Evolutionary conservation across 2,113 vertebrate genomes (phyloP).

Genomic region (Sinocyclocheilus anophthalmus): DNA sequence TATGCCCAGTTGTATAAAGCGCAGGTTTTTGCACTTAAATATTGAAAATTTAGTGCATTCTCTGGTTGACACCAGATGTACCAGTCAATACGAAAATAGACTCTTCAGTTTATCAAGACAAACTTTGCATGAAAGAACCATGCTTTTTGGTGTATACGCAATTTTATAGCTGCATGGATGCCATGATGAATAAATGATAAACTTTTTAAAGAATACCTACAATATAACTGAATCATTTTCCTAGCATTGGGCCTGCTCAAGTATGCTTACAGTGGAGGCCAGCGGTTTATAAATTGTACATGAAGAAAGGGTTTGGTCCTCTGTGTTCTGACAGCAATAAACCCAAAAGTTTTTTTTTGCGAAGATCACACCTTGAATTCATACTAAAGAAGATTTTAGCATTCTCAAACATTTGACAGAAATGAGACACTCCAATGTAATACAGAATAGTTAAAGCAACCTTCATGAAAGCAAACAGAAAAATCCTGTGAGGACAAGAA

Average conservation of each 20-base stretch:
- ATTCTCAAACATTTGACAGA: neutral
- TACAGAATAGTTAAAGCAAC: neutral
- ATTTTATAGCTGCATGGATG: neutral
- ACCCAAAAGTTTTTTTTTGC: neutral
- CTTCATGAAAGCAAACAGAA: neutral
- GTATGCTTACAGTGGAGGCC: neutral
- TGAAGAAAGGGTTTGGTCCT: neutral
- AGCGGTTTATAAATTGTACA: neutral
- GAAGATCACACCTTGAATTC: neutral
- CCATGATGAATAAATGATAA: neutral
- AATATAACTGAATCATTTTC: neutral
- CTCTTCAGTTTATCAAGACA: neutral
- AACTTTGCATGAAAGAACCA: neutral
- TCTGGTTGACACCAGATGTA: neutral
- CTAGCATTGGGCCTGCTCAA: neutral
- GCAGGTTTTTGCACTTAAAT: neutral
- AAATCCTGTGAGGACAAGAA: neutral
- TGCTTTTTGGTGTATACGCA: neutral
- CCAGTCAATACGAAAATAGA: neutral
- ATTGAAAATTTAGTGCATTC: neutral
- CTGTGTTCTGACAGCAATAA: neutral
- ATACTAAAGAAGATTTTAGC: neutral
- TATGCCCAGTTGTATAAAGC: neutral
- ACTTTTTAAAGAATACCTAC: neutral
- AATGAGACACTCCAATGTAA: neutral